Evolutionary conservation across 2,888 invertebrate genomes (phyloP).

Genomic region (Serrognathus titanus): DNA sequence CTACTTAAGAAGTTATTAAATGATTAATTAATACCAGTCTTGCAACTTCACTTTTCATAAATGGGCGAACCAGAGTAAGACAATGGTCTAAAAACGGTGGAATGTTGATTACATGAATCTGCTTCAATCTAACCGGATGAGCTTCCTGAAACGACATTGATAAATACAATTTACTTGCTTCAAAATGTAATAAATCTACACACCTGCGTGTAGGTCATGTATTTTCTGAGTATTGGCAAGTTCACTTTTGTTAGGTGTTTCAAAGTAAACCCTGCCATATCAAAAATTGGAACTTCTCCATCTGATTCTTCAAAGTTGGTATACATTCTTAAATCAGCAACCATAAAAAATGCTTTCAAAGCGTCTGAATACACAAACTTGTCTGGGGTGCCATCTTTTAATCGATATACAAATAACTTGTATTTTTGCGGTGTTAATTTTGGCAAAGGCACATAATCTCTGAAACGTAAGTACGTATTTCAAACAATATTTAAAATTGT

Average conservation of each 20-base stretch:
- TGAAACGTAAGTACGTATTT: slow-evolving; percentile 39
- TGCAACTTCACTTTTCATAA: slow-evolving; percentile 64
- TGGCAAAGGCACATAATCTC: slow-evolving; percentile 67
- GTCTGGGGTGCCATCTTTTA: slow-evolving; percentile 61
- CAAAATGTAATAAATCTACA: not conserved
- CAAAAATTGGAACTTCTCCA: slow-evolving; percentile 71
- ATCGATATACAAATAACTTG: slow-evolving; percentile 63
- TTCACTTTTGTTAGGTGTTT: slow-evolving; percentile 63
- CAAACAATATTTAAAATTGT: no score
- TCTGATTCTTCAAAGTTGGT: slow-evolving; percentile 57
- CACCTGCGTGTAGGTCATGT: slow-evolving; percentile 70
- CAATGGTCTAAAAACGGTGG: slow-evolving; percentile 64
- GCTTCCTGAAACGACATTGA: slow-evolving; percentile 55
- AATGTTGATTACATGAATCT: slow-evolving; percentile 65
- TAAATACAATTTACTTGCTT: slow-evolving; percentile 5
- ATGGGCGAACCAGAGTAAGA: slow-evolving; percentile 60
- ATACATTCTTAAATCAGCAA: slow-evolving; percentile 64
- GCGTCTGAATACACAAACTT: slow-evolving; percentile 64
- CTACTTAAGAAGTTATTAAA: not conserved
- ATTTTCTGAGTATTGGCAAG: slow-evolving; percentile 61
- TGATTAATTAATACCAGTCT: slow-evolving; percentile 53
- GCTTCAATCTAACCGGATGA: slow-evolving; percentile 63
- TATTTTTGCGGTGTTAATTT: slow-evolving; percentile 64
- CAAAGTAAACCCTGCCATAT: slow-evolving; percentile 62
- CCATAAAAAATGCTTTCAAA: slow-evolving; percentile 69